Evolutionary conservation across 1,140 invertebrate species (phyloP).

Genomic region (Drosophila kanapiae): DNA sequence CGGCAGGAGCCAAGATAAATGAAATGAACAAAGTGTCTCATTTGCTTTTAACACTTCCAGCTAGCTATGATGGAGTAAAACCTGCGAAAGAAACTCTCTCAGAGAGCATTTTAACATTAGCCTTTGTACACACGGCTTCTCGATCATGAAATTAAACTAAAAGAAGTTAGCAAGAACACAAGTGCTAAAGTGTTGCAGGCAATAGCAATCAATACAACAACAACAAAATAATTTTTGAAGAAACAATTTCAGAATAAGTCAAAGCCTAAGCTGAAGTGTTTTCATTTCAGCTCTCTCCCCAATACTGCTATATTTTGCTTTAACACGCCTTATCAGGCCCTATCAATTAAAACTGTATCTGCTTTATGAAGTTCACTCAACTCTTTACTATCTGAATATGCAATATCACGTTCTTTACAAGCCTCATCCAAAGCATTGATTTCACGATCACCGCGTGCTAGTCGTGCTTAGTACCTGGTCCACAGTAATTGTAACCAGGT

Average conservation of each 20-base stretch:
- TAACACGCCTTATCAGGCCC: no score
- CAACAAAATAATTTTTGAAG: slow-evolving; percentile 1
- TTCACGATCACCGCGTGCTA: no score
- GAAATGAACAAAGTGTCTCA: slow-evolving; percentile 31
- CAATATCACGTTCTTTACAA: no score
- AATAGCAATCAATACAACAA: slow-evolving; percentile 11
- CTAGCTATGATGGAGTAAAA: slow-evolving; percentile 24
- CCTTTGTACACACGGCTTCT: background rate
- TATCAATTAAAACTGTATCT: no score
- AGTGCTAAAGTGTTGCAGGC: slow-evolving; percentile 14
- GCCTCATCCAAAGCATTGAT: no score
- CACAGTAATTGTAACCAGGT: no score
- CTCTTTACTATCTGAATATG: no score
- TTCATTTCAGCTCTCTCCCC: no score
- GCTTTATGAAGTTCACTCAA: no score
- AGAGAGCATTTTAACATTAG: slow-evolving; percentile 19
- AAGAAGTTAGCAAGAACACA: slow-evolving; percentile 17
- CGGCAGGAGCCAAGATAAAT: slow-evolving; percentile 14
- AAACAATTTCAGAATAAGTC: no score
- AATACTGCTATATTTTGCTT: no score
- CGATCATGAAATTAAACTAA: slow-evolving; percentile 29
- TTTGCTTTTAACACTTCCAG: slow-evolving; percentile 1
- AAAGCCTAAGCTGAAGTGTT: slow-evolving; percentile 31
- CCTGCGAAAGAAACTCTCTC: slow-evolving; percentile 29
- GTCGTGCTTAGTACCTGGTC: no score